A percentile compares a stretch with the other conserved stretches of the same genome.
Conservation (phyloP, 2,888 invertebrate genomes). For the Lepidocyrtinus sp. region DNA sequence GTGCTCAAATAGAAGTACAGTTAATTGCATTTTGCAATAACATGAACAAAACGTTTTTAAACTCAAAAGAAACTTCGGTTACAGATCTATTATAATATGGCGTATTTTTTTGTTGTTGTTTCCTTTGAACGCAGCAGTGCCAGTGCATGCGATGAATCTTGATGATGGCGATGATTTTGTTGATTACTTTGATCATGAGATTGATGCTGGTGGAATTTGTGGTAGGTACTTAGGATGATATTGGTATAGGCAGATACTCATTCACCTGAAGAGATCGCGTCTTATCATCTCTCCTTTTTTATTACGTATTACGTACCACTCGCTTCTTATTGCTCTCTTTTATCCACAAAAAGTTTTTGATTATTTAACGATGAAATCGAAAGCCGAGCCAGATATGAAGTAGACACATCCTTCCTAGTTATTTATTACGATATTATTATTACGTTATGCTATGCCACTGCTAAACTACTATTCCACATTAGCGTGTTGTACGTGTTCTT, state of each 20-base stretch:
- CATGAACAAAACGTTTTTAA: neutral
- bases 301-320: neutral
- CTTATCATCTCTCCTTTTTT: constrained; percentile 13
- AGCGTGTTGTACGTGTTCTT: constrained; percentile 29
- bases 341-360: constrained; percentile 12
- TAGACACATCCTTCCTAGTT: constrained; percentile 49
- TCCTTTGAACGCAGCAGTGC: neutral
- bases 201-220: neutral
- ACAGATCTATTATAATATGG: neutral
- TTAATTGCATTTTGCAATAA: constrained; percentile 41
- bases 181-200: neutral
- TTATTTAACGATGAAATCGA: constrained; percentile 48
- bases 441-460: neutral
- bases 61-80: neutral
- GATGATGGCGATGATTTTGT: neutral
- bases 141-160: neutral
- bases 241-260: neutral
- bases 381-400: constrained; percentile 19
- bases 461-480: constrained; percentile 20
- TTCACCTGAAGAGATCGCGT: constrained; percentile 39
- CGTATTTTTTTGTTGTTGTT: neutral
- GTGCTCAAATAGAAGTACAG: constrained; percentile 15
- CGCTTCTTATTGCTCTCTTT: constrained; percentile 17
- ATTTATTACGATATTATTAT: constrained; percentile 5
- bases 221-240: neutral